A percentile compares a stretch with the other conserved stretches of the same genome.
phyloP scores from a whole-genome alignment of 2,888 invertebrate species.

The Pycnomerus fuliginosus region DNA sequence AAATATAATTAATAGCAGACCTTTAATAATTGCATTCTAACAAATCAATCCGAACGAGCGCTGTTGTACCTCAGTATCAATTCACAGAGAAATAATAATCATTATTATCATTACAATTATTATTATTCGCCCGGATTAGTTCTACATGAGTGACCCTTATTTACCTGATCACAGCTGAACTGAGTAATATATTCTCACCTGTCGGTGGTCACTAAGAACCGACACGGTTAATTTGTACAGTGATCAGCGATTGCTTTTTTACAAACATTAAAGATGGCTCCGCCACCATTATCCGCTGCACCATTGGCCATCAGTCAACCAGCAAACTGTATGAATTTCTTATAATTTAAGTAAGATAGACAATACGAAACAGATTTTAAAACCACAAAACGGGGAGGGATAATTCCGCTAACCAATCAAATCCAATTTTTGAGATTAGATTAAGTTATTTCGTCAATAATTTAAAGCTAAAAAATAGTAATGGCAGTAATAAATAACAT shows the following conservation, averaged over 20 bases:
- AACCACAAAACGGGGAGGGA: too few species aligned
- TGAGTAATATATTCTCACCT: slow-evolving; percentile 43
- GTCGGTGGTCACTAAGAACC: slow-evolving; percentile 36
- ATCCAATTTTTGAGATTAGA: too few species aligned
- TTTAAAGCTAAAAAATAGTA: too few species aligned
- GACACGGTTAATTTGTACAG: slow-evolving; percentile 43
- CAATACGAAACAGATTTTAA: too few species aligned
- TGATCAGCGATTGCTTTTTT: slow-evolving; percentile 42
- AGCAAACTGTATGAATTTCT: slow-evolving; percentile 31
- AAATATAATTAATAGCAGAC: too few species aligned
- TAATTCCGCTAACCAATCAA: too few species aligned
- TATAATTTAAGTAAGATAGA: too few species aligned
- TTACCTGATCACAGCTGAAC: slow-evolving; percentile 40
- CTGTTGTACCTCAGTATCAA: too few species aligned
- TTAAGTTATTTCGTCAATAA: too few species aligned
- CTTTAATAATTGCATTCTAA: too few species aligned
- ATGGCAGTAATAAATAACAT: too few species aligned
- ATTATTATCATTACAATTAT: slow-evolving; percentile 21
- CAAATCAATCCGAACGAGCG: slow-evolving; percentile 9
- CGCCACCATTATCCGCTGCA: slow-evolving; percentile 36
- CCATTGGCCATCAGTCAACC: slow-evolving; percentile 41
- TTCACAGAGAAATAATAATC: too few species aligned
- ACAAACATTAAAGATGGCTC: slow-evolving; percentile 42
- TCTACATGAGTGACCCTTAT: slow-evolving; percentile 35
- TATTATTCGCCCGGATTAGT: slow-evolving; percentile 38